Evolutionary conservation across 2,797 vertebrate genomes (phyloP), one percentile per base, ranked within the genome.

Genomic region (Lutra lutra): DNA sequence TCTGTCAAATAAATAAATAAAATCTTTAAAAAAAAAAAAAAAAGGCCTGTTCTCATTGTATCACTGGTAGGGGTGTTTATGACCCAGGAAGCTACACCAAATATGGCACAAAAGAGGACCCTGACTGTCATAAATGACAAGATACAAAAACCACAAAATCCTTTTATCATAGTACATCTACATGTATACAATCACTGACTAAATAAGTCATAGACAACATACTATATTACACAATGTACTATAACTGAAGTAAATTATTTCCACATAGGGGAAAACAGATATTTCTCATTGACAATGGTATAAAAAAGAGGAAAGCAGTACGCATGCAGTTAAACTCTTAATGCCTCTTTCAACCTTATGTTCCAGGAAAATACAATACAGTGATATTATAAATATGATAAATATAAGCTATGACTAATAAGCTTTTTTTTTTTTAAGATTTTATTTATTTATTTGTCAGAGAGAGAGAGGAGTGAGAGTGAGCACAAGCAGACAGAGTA

Each of bases 381-480:
- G 25, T 12, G 23, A 89, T 73, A 82, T 2, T 54, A 2, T 66
- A 94, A 95, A 87, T 56, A 93, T 48, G 25, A 66, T 18, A 86
- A 87, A 68, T 70, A 86, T 29, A 80, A 43, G 25, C 66, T 86
- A 88, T 89, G 96, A 92, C 56, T 18, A 95, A 75, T 43, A 94
- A 83, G 56, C 13, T 48, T 86, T 56, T 72, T n/a, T n/a, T n/a
- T n/a, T n/a, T n/a, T n/a, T n/a, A n/a, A n/a, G n/a, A n/a, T n/a
- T n/a, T n/a, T n/a, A n/a, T n/a, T n/a, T n/a, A n/a, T n/a, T n/a
- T n/a, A n/a, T n/a, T n/a, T n/a, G n/a, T n/a, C n/a, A n/a, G n/a
- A n/a, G n/a, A n/a, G n/a, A n/a, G n/a, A n/a, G n/a, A n/a, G n/a
- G n/a, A n/a, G n/a, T n/a, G n/a, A n/a, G n/a, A n/a, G n/a, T n/a